Evolutionary conservation across 2,113 vertebrate genomes (phyloP), one percentile per base, ranked within the genome.

Genomic region (Sciurus niger): DNA sequence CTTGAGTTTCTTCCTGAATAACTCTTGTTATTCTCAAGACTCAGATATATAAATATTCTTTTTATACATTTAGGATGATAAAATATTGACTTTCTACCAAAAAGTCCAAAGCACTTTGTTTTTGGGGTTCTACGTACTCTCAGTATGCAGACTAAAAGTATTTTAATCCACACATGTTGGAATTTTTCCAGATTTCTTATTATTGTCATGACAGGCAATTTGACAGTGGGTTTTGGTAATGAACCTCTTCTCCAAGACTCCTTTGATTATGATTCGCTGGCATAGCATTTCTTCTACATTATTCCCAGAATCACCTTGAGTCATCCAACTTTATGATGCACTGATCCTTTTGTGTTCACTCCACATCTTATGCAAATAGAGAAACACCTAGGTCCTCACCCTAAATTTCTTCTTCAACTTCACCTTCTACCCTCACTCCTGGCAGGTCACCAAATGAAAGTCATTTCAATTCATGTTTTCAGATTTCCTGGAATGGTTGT

Each of bases 101-200:
- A 40, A 12, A 96, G 32, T 96, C 6, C 25, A 68, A 90, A 90
- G 2, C 34, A 95, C 46, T 94, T 77, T 58, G 32, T 84, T 46
- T 67, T 82, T 63, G 5, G 37, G 11, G 12, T 60, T 90, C 60
- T 86, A 10, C 86, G 34, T 43, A 72, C 18, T 67, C 51, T 84
- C 85, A 76, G 16, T 40, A 12, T 58, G 5, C 46, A 85, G 46
- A 83, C 73, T 67, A 53, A 80, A 95, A 92, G 14, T 10, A 83
- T 37, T 32, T 85, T 82, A 92, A 86, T 53, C 32, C 24, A 53
- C 18, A 51, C 3, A 12, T 72, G 30, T 58, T 90, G 20, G 60
- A 94, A 79, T 77, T 30, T 83, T 97, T 87, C 78, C 24, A 90
- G 51, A 74, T 68, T 92, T 95, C 51, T 92, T 86, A 83, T 18